phyloP scores from a whole-genome alignment of 2,888 invertebrate genomes.

The Cheilosia vernalis region DNA sequence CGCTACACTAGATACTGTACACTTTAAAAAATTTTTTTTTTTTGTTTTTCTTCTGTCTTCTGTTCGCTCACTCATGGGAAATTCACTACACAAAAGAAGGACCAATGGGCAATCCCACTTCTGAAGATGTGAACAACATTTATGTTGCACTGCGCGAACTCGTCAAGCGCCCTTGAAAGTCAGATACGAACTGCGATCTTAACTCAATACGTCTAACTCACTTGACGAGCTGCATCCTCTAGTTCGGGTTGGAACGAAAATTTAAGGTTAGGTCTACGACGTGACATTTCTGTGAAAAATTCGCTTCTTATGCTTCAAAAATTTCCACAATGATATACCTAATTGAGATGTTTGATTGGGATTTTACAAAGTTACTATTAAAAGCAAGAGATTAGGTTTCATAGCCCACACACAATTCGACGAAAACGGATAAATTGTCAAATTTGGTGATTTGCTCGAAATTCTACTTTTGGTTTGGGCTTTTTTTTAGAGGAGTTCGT shows the following conservation, averaged over 20 bases:
- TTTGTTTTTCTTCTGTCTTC: too few relatives aligned
- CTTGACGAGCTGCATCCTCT: too few relatives aligned
- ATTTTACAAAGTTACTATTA: slow-evolving; percentile 22
- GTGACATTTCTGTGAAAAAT: slow-evolving; percentile 76
- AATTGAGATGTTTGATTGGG: slow-evolving; percentile 10
- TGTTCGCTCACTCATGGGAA: too few relatives aligned
- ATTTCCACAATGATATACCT: slow-evolving; percentile 16
- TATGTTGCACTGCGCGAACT: too few relatives aligned
- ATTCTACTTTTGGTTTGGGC: slow-evolving; percentile 39
- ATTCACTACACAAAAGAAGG: too few relatives aligned
- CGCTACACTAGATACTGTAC: too few relatives aligned
- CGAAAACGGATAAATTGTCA: slow-evolving; percentile 48
- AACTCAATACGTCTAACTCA: too few relatives aligned
- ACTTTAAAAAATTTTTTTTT: too few relatives aligned
- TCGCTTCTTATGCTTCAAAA: slow-evolving; percentile 10
- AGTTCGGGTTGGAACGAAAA: slow-evolving; percentile 84
- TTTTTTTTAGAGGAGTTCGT: slow-evolving; percentile 46
- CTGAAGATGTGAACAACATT: too few relatives aligned
- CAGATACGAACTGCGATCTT: too few relatives aligned
- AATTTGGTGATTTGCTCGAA: slow-evolving; percentile 55
- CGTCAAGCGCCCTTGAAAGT: too few relatives aligned
- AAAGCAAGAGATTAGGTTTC: slow-evolving; percentile 43
- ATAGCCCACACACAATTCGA: slow-evolving; percentile 50
- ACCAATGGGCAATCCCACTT: too few relatives aligned
- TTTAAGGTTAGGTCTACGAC: slow-evolving; percentile 83